Conservation (phyloP, 2,113 vertebrate species). For the Brevimyrus niger region DNA sequence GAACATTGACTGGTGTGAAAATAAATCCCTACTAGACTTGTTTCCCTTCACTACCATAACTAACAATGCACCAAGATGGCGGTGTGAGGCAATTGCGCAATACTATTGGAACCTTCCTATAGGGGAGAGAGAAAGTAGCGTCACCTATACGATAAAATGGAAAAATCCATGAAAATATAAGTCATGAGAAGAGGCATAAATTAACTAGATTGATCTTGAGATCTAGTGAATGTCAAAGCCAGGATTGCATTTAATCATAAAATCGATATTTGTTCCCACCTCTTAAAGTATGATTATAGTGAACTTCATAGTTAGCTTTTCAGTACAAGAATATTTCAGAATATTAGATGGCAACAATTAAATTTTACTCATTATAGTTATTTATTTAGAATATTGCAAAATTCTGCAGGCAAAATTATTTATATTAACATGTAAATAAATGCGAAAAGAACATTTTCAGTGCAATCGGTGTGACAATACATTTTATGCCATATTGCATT, state of each 20-base stretch:
- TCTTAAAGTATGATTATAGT: no score
- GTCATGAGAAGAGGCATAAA: not conserved
- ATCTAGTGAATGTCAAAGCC: not conserved
- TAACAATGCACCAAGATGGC: not conserved
- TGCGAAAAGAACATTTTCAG: not conserved
- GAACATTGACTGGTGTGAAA: not conserved
- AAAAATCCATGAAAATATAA: not conserved
- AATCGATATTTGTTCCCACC: no score
- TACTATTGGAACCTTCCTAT: not conserved
- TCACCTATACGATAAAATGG: not conserved
- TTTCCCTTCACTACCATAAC: not conserved
- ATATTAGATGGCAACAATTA: not conserved
- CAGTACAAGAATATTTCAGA: not conserved
- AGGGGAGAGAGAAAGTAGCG: not conserved
- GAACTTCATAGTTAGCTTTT: not conserved
- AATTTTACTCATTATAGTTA: not conserved
- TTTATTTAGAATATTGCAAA: not conserved
- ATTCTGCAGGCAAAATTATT: not conserved
- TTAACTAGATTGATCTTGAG: not conserved
- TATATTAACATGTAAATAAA: not conserved
- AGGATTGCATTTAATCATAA: not conserved
- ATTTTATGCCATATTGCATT: not conserved
- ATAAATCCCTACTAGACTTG: not conserved
- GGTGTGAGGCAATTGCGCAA: not conserved
- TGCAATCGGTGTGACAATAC: not conserved